These are phyloP conservation scores for Metaphire vulgaris DNA, from an alignment of 1,140 invertebrate species.

Conservation along the genomic window DNA sequence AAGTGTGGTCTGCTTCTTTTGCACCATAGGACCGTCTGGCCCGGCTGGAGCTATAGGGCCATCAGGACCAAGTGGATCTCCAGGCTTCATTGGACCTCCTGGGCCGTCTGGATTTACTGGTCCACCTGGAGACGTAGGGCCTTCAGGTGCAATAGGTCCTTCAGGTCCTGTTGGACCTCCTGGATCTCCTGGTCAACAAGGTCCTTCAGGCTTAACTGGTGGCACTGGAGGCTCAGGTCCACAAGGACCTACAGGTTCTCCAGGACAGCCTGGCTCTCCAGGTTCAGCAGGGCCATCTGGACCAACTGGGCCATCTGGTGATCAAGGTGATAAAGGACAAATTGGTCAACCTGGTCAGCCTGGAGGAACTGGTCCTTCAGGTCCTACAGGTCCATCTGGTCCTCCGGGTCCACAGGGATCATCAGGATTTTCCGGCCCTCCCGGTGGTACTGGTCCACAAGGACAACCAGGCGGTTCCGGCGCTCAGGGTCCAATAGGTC, in stretches of 20 bases:
- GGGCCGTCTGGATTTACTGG: constrained; percentile 28
- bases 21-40: constrained; percentile 16
- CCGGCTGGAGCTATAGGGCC: constrained; percentile 5
- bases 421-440: constrained; percentile 1
- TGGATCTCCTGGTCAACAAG: constrained; percentile 31
- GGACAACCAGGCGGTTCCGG: not conserved
- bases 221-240: constrained; percentile 46
- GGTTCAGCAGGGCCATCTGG: constrained; percentile 54
- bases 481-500: constrained; percentile 1
- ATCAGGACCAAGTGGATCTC: constrained; percentile 15
- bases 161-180: constrained; percentile 27
- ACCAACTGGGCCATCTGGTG: constrained; percentile 39
- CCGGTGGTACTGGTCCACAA: constrained; percentile 2
- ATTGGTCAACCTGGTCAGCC: constrained; percentile 6
- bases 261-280: constrained; percentile 64
- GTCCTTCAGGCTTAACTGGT: constrained; percentile 45
- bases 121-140: constrained; percentile 28
- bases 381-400: constrained; percentile 12
- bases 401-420: not conserved
- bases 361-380: constrained; percentile 12
- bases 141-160: constrained; percentile 27
- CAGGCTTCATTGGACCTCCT: constrained; percentile 20
- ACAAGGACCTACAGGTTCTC: constrained; percentile 54
- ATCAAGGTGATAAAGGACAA: constrained; percentile 18
- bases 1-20: too few relatives aligned